Percentiles rank a stretch among this genome's conserved stretches.
Evolutionary conservation across 1,140 invertebrate species (phyloP).

Genomic region (Conus betulinus): DNA sequence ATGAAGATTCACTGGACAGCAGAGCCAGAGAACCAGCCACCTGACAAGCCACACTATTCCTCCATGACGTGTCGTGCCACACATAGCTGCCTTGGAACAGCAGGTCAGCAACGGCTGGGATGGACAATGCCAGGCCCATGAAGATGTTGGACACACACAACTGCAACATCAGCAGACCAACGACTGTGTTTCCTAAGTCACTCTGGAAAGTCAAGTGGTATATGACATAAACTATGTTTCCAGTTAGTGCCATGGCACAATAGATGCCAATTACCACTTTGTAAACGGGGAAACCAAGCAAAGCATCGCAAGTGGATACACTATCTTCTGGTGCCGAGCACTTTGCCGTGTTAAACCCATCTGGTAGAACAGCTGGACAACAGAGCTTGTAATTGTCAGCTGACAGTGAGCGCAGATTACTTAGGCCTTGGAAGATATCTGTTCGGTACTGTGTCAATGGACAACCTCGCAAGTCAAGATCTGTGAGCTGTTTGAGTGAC

Average conservation of each 20-base stretch:
- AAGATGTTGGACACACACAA: slow-evolving; percentile 58
- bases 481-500: background rate
- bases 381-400: slow-evolving; percentile 37
- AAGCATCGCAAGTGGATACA: slow-evolving; percentile 47
- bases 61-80: slow-evolving; percentile 48
- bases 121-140: slow-evolving; percentile 60
- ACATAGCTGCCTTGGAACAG: slow-evolving; percentile 53
- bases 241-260: slow-evolving; percentile 39
- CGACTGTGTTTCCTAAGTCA: background rate
- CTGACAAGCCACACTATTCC: slow-evolving; percentile 46
- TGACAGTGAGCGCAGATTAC: slow-evolving; percentile 22
- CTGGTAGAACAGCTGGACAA: slow-evolving; percentile 38
- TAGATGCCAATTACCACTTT: slow-evolving; percentile 39
- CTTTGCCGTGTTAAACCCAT: background rate
- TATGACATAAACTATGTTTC: slow-evolving; percentile 45
- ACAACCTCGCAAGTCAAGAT: background rate
- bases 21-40: slow-evolving; percentile 53
- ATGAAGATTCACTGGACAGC: slow-evolving; percentile 55
- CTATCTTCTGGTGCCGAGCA: slow-evolving; percentile 40
- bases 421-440: background rate
- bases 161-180: slow-evolving; percentile 48
- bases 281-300: slow-evolving; percentile 30
- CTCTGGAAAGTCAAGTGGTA: slow-evolving; percentile 31
- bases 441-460: background rate
- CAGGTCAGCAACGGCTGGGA: slow-evolving; percentile 55